phyloP scores from a whole-genome alignment of 35 echinoderm and acorn worm species.

The Acanthaster planci region DNA sequence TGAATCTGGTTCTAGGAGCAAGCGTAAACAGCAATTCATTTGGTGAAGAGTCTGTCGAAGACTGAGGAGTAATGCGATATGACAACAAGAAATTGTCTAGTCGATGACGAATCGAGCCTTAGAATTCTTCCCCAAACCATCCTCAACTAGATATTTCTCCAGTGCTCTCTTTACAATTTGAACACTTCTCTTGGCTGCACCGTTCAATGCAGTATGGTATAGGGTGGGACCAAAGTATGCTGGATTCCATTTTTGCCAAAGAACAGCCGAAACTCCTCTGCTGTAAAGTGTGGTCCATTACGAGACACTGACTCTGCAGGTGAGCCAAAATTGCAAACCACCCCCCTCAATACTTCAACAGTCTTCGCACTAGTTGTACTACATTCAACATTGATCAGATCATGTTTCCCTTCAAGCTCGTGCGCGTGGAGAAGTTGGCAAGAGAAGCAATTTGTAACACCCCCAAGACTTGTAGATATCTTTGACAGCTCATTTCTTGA shows the following conservation, averaged over 20 bases:
- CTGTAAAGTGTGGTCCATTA: conserved; percentile 80
- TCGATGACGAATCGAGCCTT: conserved; percentile 10
- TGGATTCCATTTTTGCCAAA: conserved; percentile 46
- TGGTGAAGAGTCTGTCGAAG: too few species aligned
- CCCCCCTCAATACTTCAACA: conserved; percentile 34
- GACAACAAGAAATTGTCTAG: conserved; percentile 38
- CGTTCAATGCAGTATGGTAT: conserved; percentile 65
- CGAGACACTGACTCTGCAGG: conserved; percentile 58
- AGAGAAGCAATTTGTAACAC: too few species aligned
- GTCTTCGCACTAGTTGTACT: conserved; percentile 51
- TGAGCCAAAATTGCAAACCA: conserved; percentile 62
- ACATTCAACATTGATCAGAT: conserved; percentile 34
- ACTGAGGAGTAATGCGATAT: conserved; percentile 21
- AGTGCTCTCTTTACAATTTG: conserved; percentile 37
- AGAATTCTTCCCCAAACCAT: not conserved
- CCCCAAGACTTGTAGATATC: too few species aligned
- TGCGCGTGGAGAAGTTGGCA: too few species aligned
- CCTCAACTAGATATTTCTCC: not conserved
- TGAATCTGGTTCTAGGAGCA: too few species aligned
- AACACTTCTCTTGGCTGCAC: conserved; percentile 32
- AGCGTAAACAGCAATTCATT: not conserved
- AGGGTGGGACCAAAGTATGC: conserved; percentile 39
- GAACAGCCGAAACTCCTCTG: conserved; percentile 40
- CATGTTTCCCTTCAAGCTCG: conserved; percentile 42
- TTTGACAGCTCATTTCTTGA: too few species aligned